phyloP scores from a whole-genome alignment of 2,797 vertebrate genomes.

The Iguana delicatissima region DNA sequence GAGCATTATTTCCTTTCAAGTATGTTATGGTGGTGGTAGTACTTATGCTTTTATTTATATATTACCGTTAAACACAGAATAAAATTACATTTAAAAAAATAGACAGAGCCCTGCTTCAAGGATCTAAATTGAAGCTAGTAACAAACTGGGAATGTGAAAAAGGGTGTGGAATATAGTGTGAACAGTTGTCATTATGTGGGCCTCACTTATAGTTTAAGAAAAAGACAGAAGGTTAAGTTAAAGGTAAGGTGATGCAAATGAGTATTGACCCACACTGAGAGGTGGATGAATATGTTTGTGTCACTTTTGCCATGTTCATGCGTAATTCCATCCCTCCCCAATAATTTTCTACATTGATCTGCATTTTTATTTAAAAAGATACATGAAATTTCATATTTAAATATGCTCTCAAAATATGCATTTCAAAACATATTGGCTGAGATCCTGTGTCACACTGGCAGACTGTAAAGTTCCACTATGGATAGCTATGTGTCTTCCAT shows the following conservation, averaged over 20 bases:
- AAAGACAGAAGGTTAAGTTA: not conserved
- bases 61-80: not conserved
- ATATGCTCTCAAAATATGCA: not conserved
- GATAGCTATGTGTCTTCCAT: too few relatives aligned
- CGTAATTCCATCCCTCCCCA: not conserved
- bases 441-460: too few relatives aligned
- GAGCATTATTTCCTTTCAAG: not conserved
- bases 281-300: not conserved
- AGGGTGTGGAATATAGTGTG: too few relatives aligned
- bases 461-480: too few relatives aligned
- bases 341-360: not conserved
- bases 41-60: not conserved
- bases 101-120: not conserved
- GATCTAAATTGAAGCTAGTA: not conserved
- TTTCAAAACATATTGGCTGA: not conserved
- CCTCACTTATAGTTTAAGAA: not conserved
- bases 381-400: not conserved
- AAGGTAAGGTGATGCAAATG: not conserved
- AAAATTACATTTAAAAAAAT: not conserved
- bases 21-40: too few relatives aligned
- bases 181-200: not conserved
- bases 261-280: not conserved
- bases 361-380: too few relatives aligned
- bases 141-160: not conserved
- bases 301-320: not conserved